Evolutionary conservation across 2,113 vertebrate genomes (phyloP), one percentile per base, ranked within the genome.

Genomic region (Corvus hawaiiensis): DNA sequence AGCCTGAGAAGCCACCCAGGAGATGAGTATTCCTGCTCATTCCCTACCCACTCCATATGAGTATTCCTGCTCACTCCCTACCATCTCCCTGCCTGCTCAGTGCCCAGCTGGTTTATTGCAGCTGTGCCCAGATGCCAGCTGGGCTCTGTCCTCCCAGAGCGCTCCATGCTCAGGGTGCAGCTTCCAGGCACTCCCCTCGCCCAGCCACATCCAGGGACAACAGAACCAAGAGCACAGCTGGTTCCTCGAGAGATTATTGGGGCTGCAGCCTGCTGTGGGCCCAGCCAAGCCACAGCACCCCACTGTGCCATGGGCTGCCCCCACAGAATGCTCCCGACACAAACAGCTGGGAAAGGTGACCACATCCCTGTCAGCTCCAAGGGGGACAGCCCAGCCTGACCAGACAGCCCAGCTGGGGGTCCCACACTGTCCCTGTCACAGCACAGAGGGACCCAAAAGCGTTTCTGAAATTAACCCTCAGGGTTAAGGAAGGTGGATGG

Each of bases 261-360:
- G 35, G 37, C 33, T 76, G 46, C 63, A 68, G 58, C 64, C 49
- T 89, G 76, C 37, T 39, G 80, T 3, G n/a, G 23, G 58, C 43
- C 49, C 78, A 56, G 16, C 11, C 49, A 68, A 63, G 55, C 63
- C 49, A 71, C n/a, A 61, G 33, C 62, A 11, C 19, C 6, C 48
- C 19, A 1, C 1, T 6, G 41, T 2, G 46, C 46, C 13, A 33
- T 0, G 20, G 8, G 20, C 41, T 5, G 68, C 6, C 24, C 49
- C 32, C 41, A 49, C 5, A 0, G 14, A 93, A 59, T 0, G 0
- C 23, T 37, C 58, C 0, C 0, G 16, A 15, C 22, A 51, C 16
- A 5, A 13, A 21, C 20, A 44, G 27, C 15, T 1, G 13, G 81
- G 66, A 23, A 68, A 44, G 41, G 68, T 39, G 67, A 68, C 16